Base-by-base conservation (phyloP, 2,888 invertebrate genomes). In the Apotomis betuletana region DNA sequence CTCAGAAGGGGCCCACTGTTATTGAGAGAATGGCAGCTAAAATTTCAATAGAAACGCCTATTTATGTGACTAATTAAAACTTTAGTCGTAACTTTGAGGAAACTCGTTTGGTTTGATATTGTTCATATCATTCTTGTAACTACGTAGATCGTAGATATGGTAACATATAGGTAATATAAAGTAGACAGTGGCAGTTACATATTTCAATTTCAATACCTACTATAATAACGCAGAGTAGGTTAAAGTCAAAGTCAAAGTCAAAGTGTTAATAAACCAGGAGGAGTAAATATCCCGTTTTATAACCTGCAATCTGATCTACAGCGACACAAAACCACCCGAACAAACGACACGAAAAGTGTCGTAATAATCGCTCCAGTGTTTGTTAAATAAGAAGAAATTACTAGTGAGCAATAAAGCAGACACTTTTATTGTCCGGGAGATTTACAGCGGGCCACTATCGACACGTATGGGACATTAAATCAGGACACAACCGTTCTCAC, bases 391-490 rank as follows among this genome's bases (percentile, higher is more conserved):
- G 75, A 75, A 78, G 78, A 80, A 83, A 84, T 83, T 80, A 81
- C 79, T 79, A 76, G 76, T 71, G 58, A 77, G 80, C 80, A 79
- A 85, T 88, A 86, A 87, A 86, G 70, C 76, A 70, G 80, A 83
- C 85, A 82, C 77, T 83, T 88, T 87, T 85, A 88, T 78, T 77
- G 80, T 79, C 77, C 57, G 62, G 55, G 79, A 76, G 83, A 88
- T 87, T 86, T 87, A 85, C 75, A 78, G 79, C 77, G 78, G 79
- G 80, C 79, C 79, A 80, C 81, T 83, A 85, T 87, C 81, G 83
- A 83, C 82, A 85, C 83, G 81, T 81, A 80, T 78, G 79, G 77
- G 79, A 81, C 85, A 85, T 86, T 84, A 86, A 87, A 87, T 83
- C 77, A 80, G 80, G 75, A 68, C 82, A 80, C 81, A 81, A 82